These are phyloP conservation scores for Rotaria socialis DNA, from an alignment of 2,888 invertebrate species.

Conservation along the genomic window DNA sequence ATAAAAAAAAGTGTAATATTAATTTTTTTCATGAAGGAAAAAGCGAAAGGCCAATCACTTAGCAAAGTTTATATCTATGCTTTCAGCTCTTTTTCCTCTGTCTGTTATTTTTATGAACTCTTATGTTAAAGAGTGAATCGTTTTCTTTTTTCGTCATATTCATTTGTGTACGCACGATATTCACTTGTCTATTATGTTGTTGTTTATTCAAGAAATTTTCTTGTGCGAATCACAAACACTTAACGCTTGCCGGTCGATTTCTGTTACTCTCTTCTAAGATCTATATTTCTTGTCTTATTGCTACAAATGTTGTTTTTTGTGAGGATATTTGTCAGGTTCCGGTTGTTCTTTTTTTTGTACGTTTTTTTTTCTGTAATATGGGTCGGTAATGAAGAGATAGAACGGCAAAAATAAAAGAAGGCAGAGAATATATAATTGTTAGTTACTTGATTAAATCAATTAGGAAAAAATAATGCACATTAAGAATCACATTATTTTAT, in stretches of 20 bases:
- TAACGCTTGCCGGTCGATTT: neutral
- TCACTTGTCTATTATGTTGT: neutral
- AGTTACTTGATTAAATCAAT: no score
- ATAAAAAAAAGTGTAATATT: neutral
- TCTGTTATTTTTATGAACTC: neutral
- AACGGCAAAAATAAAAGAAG: neutral
- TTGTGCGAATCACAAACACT: neutral
- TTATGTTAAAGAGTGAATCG: neutral
- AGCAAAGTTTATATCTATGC: conserved; percentile 4
- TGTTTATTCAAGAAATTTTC: neutral
- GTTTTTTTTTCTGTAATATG: neutral
- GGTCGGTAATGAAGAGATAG: neutral
- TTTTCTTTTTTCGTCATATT: neutral
- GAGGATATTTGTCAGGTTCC: neutral
- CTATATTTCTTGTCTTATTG: no score
- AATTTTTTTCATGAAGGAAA: neutral
- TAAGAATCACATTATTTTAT: no score
- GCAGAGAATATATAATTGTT: neutral
- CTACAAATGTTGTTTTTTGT: neutral
- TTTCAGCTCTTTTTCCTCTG: neutral
- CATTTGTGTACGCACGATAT: neutral
- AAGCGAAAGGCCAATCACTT: neutral
- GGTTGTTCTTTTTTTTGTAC: neutral
- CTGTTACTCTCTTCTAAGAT: neutral
- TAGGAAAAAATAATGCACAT: no score